Evolutionary conservation across 2,888 invertebrate genomes (phyloP), one percentile per base, ranked within the genome.

Genomic region (Sarcophaga variegata): DNA sequence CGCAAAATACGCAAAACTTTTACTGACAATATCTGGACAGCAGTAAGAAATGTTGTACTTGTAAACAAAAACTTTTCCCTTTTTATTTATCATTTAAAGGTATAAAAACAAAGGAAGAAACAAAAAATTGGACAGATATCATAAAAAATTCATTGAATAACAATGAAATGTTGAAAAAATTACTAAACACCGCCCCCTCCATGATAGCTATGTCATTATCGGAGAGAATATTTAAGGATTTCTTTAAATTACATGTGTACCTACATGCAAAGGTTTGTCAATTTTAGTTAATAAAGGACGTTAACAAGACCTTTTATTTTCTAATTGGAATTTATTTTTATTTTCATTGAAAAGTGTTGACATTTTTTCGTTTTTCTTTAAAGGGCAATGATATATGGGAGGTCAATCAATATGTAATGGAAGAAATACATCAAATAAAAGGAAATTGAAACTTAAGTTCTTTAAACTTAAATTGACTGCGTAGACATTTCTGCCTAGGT

Each of bases 1-100:
- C 60, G 60, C 60, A 60, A 47, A 47, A 45, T 25, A 74, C 59
- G 47, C 67, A 67, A 81, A 81, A 67, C 72, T 74, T 81, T 81
- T 67, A 25, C 59, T 67, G 47, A 80, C 72, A 47, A 72, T 64
- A 64, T 64, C 45, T 47, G 45, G 72, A 80, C 72, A 80, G 71
- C 59, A 59, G 66, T 72, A 66, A 71, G 8, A 72, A 80, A 64
- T 45, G 20, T 37, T 17, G 17, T 63, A 63, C 63, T 47, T 63
- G 63, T 79, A 67, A 6, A 67, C 14, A 59, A 14, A n/a, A 11
- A 59, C 14, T 49, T 25, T 27, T 49, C 12, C 25, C 22, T 67
- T 67, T 67, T 67, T 67, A 12, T 67, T 45, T 67, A 20, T 14
- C 45, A n/a, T 66, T 37, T 22, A 10, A 45, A 37, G 37, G 8